Base-by-base conservation (phyloP, 2,888 invertebrate genomes). In the Pristionchus exspectatus region DNA sequence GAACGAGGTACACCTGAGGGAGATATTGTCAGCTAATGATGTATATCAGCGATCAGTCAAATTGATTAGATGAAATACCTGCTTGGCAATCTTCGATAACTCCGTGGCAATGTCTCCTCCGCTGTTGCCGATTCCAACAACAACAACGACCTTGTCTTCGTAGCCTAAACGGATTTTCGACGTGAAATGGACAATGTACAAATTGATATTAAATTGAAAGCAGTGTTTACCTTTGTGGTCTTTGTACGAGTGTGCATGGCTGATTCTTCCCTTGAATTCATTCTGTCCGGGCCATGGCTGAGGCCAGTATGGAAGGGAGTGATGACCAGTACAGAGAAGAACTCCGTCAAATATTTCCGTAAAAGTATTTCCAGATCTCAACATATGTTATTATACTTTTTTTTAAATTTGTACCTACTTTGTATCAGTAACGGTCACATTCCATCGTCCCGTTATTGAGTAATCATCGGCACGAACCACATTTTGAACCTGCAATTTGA, bases 311-410 rank as follows among this genome's bases (percentile, higher is more conserved):
- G 96, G 96, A 69, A 95, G 93, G 0, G 95, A 95, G 91, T 96
- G 96, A 91, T 96, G 96, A 2, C 96, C 96, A 0, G 95, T 95
- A 91, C 96, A 96, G 21, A 96, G 94, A 93, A 96, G 94, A 3
- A 96, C 96, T 3, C 95, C 96, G 90, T 96, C 96, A 92, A 95
- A 96, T 2, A 91, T 92, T 54, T 95, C 95, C 16, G 91, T 91
- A 12, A 91, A 66, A 18, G 83, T 84, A 24, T 90, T 83, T n/a
- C 91, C 92, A 21, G 91, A 89, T 66, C 92, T 87, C 38, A 33
- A 38, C 21, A 24, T 5, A 38, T 0, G 16, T 7, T 44, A 50
- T 24, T 9, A 10, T 2, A 44, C 54, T 12, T 7, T 9, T 9
- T 18, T 44, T 10, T 1, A 0, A 30, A 83, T 74, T 50, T 14